Conservation (phyloP, 2,888 invertebrate genomes). For the Amorpha juglandis region DNA sequence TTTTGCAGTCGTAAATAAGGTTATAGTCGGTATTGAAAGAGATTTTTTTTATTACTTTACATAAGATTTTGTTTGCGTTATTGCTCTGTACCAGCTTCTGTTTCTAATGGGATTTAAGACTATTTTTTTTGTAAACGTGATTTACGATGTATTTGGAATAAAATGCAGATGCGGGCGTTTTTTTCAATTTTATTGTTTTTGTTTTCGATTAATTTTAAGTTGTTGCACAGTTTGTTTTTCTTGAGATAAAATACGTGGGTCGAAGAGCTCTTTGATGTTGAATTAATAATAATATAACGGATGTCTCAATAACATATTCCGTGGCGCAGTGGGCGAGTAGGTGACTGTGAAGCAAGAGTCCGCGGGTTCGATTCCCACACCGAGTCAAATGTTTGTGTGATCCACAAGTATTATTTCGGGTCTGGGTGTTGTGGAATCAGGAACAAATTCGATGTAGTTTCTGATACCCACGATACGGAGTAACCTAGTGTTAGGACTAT, state of each 20-base stretch:
- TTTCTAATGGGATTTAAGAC: slow-evolving; percentile 19
- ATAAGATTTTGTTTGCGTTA: slow-evolving; percentile 41
- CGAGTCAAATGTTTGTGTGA: too few species aligned
- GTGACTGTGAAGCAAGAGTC: too few species aligned
- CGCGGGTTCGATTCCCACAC: too few species aligned
- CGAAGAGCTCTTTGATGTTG: background rate
- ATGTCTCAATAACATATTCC: background rate
- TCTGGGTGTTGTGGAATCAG: too few species aligned
- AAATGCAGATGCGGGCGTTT: background rate
- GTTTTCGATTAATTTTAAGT: background rate
- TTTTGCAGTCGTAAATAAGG: slow-evolving; percentile 49
- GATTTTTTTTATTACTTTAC: slow-evolving; percentile 48
- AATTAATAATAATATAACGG: background rate
- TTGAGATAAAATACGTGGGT: background rate
- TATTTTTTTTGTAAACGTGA: slow-evolving; percentile 16
- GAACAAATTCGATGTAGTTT: too few species aligned
- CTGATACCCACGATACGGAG: too few species aligned
- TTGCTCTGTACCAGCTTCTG: slow-evolving; percentile 33
- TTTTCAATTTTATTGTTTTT: background rate
- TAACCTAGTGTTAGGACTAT: too few species aligned
- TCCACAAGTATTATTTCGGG: too few species aligned
- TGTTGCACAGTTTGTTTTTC: background rate
- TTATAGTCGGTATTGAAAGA: slow-evolving; percentile 45
- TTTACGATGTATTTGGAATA: slow-evolving; percentile 1
- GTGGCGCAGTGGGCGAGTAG: too few species aligned